Evolutionary conservation across 2,113 vertebrate genomes (phyloP).

Genomic region (Reinhardtius hippoglossoides): DNA sequence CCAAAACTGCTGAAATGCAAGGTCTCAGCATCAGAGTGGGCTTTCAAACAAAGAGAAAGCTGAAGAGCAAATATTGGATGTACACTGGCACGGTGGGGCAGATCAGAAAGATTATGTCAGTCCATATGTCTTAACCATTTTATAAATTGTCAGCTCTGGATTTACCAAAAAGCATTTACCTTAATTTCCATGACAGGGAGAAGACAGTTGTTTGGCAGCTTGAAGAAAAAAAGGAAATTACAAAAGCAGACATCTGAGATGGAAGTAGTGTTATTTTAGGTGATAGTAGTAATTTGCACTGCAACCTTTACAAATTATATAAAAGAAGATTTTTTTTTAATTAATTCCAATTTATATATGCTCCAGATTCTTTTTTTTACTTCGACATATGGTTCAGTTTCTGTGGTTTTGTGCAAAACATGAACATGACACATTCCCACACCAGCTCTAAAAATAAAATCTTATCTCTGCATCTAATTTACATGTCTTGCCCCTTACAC

Average conservation of each 20-base stretch:
- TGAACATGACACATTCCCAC: neutral
- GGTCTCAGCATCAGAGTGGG: conserved; percentile 24
- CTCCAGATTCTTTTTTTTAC: neutral
- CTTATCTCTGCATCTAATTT: neutral
- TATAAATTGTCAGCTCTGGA: conserved; percentile 32
- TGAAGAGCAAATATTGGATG: conserved; percentile 30
- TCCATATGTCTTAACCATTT: conserved; percentile 39
- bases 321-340: neutral
- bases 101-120: conserved; percentile 42
- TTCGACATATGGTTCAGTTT: neutral
- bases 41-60: conserved; percentile 27
- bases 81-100: neutral
- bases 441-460: neutral
- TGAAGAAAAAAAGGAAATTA: conserved; percentile 1
- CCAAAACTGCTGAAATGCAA: conserved; percentile 30
- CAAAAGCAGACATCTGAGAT: neutral
- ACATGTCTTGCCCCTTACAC: neutral
- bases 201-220: conserved; percentile 6
- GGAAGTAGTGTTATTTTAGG: neutral
- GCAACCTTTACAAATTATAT: neutral
- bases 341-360: neutral
- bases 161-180: conserved; percentile 23
- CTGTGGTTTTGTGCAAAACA: too few species aligned
- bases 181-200: conserved; percentile 17
- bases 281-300: neutral